These are phyloP conservation scores for Frieseomelitta varia DNA, from an alignment of 1,140 invertebrate species.

Conservation along the genomic window DNA sequence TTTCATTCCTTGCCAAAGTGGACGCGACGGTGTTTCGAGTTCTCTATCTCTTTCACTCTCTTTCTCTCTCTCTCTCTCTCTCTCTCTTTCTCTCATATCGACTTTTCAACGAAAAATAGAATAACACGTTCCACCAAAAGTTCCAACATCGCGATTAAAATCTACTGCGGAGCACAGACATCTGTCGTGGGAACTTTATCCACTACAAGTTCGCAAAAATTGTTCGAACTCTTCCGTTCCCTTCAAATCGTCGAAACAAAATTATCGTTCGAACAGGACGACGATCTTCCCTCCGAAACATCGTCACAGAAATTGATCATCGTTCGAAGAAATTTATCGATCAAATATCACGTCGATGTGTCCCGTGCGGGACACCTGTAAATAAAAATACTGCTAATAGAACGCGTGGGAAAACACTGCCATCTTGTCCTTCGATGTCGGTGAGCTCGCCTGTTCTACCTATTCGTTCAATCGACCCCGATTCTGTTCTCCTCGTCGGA, in stretches of 20 bases:
- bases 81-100: background rate
- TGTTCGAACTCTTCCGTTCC: background rate
- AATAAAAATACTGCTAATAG: constrained; percentile 79
- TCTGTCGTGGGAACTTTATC: no score
- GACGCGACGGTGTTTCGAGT: background rate
- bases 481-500: background rate
- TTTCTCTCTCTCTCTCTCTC: no score
- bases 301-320: constrained; percentile 36
- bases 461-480: no score
- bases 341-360: constrained; percentile 72
- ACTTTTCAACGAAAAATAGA: constrained; percentile 1
- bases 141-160: constrained; percentile 8
- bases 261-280: constrained; percentile 13
- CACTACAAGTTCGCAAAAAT: background rate
- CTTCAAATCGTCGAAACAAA: constrained; percentile 3
- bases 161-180: background rate
- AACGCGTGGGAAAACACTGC: constrained; percentile 76
- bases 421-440: constrained; percentile 19
- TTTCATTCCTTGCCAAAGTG: background rate
- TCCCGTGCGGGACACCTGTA: constrained; percentile 60
- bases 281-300: constrained; percentile 41
- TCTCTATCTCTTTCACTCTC: no score
- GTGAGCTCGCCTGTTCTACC: no score
- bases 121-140: background rate
- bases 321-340: constrained; percentile 60